phyloP scores from a whole-genome alignment of 2,888 invertebrate species.

The Lasioglossum vierecki region DNA sequence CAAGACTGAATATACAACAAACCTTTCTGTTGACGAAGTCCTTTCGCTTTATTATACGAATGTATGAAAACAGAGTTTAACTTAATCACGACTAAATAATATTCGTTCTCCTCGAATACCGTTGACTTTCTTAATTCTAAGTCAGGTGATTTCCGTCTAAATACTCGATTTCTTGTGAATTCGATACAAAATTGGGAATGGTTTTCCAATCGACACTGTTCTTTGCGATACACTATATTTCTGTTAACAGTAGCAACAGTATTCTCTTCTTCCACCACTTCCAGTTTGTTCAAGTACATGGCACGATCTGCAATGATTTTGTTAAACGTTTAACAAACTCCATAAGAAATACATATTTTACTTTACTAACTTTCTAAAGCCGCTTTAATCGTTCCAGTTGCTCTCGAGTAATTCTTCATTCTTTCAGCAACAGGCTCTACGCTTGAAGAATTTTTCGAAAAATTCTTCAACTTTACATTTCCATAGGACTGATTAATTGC shows the following conservation, averaged over 20 bases:
- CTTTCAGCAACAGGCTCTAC: constrained; percentile 23
- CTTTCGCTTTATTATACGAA: background rate
- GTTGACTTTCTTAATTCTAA: constrained; percentile 49
- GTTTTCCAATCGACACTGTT: constrained; percentile 45
- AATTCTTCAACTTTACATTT: constrained; percentile 57
- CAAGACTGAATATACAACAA: background rate
- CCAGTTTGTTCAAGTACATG: constrained; percentile 68
- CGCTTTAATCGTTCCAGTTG: constrained; percentile 58
- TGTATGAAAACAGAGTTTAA: constrained; percentile 46
- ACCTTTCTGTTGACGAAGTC: constrained; percentile 44
- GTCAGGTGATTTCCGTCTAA: constrained; percentile 20
- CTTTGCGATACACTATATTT: background rate
- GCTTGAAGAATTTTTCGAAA: constrained; percentile 20
- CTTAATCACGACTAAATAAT: constrained; percentile 53
- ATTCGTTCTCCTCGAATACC: constrained; percentile 20
- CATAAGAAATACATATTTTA: background rate
- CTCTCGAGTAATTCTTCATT: constrained; percentile 28
- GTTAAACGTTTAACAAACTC: constrained; percentile 1
- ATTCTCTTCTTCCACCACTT: constrained; percentile 52
- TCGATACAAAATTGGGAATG: constrained; percentile 42
- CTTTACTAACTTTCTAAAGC: constrained; percentile 68
- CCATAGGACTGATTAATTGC: constrained; percentile 64
- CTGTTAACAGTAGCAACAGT: background rate
- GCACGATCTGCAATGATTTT: constrained; percentile 63
- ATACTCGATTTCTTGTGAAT: background rate